Base-by-base conservation (phyloP, 2,113 vertebrate species). In the Dascyllus trimaculatus region DNA sequence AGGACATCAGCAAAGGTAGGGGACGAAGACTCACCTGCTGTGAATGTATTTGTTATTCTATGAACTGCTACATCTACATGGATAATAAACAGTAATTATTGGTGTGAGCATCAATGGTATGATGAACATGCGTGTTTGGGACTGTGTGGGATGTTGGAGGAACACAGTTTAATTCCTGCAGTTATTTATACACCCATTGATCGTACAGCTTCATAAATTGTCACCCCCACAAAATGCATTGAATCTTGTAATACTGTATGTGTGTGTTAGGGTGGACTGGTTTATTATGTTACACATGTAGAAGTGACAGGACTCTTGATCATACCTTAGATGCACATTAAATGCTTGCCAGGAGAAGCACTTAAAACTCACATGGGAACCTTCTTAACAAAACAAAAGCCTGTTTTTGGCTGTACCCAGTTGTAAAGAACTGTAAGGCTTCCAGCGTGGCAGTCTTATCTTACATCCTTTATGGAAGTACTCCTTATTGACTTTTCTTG, bases 1-100 rank as follows among this genome's bases (percentile, higher is more conserved):
- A 99, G 92, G 98, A 99, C 86, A 99, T 99, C 83, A 99, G 97
- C 93, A 99, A 99, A 98, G 98, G 98, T 95, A 91, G 83, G 88
- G 46, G 72, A 40, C 22, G 10, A 32, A 21, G 19, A 32, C 4
- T n/a, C 18, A 22, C 5, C 14, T 26, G 15, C 2, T 4, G 24
- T 19, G 49, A 29, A 64, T 6, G 38, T 38, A 25, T 48, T 18
- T 67, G 10, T 32, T 51, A 25, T 67, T 11, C 29, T 52, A 11
- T 15, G 17, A 15, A 49, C 13, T 19, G 29, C 35, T 53, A 18
- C 11, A 38, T 65, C 45, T 11, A 57, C 61, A 73, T 26, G 7
- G 11, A 58, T 21, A 32, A 18, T 54, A 7, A 40, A 59, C 29
- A 2, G 25, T 4, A 21, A 61, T 66, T 57, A 52, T 40, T 32